These are phyloP conservation scores for Sarcophaga rosellei DNA, from an alignment of 2,888 invertebrate species.

Conservation along the genomic window DNA sequence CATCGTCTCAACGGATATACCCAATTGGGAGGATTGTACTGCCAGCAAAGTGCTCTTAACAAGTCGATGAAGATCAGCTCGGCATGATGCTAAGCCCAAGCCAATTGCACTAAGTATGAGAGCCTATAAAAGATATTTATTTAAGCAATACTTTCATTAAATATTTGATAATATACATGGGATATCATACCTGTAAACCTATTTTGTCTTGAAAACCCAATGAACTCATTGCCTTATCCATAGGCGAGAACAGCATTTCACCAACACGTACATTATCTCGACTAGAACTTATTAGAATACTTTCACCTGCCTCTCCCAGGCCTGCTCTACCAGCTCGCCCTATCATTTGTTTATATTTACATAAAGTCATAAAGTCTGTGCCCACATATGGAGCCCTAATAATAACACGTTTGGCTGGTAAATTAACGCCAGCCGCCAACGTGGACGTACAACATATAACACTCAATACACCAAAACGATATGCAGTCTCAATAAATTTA, in stretches of 20 bases:
- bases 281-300: constrained; percentile 89
- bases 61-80: constrained; percentile 83
- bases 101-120: constrained; percentile 87
- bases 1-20: constrained; percentile 73
- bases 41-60: constrained; percentile 85
- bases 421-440: constrained; percentile 98
- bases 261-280: constrained; percentile 84
- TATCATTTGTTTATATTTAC: constrained; percentile 96
- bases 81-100: constrained; percentile 84
- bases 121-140: constrained; percentile 74
- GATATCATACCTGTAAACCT: constrained; percentile 81
- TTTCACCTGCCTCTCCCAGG: constrained; percentile 90
- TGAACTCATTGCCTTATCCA: constrained; percentile 86
- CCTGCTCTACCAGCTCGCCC: constrained; percentile 97
- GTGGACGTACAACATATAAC: constrained; percentile 98
- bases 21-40: constrained; percentile 83
- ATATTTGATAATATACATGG: not conserved
- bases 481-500: constrained; percentile 91
- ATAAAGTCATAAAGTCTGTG: constrained; percentile 86
- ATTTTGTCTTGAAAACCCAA: constrained; percentile 82
- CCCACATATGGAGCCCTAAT: constrained; percentile 93
- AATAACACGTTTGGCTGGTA: constrained; percentile 95
- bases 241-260: constrained; percentile 84
- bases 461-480: constrained; percentile 90
- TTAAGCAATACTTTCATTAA: not conserved